Evolutionary conservation across 1,140 invertebrate genomes (phyloP), one percentile per base, ranked within the genome.

Genomic region (Eriocheir sinensis): DNA sequence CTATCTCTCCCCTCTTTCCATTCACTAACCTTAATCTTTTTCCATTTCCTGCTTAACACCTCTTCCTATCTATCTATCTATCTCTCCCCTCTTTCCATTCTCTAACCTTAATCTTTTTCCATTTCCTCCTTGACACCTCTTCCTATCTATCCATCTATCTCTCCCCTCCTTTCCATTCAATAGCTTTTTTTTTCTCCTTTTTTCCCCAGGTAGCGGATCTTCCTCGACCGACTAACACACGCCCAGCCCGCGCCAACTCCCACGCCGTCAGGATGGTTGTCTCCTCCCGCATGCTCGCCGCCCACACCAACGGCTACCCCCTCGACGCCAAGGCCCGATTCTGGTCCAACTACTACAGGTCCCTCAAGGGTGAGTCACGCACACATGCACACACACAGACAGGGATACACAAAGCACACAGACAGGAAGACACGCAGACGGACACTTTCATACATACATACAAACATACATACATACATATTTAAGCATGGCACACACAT

Each of bases 331-430:
- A 92, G 90, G 88, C 95, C 34, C 89, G 95, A 36, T 96, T 96
- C 92, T 96, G 95, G 95, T 95, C 94, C 72, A 94, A 94, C 94
- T 96, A 96, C 89, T 96, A 96, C 92, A 86, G 95, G 53, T 96
- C 95, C 32, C 81, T 96, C 32, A 96, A 95, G 94, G 95, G 95
- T 96, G 89, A 94, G 95, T 91, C 44, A 48, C 44, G 15, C 15
- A 48, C 44, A 48, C 15, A 15, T 15, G 15, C 15, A 48, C 44
- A 48, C 15, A 48, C 44, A 48, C 44, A 48, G 4, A 48, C 44
- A 48, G 4, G 44, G 4, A 48, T 48, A 48, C 44, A 48, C 15
- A 48, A 48, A 48, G 36, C 81, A 83, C 8, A 8, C 81, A 83
- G 9, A 83, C 81, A 8, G 9, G n/a, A 4, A 40, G 21, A 41